Base-by-base conservation (phyloP, 1,140 invertebrate genomes). In the Chironomus striatipennis region DNA sequence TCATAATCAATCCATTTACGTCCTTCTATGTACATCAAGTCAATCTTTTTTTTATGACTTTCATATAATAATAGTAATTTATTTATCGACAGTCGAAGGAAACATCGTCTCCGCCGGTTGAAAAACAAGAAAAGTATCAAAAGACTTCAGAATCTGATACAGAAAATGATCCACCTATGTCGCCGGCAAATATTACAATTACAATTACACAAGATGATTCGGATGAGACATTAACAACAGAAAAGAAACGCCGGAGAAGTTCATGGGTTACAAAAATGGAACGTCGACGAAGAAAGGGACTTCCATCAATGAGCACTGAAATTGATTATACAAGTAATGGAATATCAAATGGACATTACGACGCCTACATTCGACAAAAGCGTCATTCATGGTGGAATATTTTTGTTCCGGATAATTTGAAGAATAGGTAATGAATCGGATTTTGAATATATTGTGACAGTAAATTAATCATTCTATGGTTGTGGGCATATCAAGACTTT, bases 331-430 rank as follows among this genome's bases (percentile, higher is more conserved):
- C 78, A 74, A 47, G 17, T 47, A 24, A 20, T 74, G 73, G 76
- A 43, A 64, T 73, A n/a, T 15, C 70, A 64, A 83, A 83, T 42
- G 84, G 83, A 24, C 85, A 85, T 77, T 84, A 84, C 64, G 86
- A 87, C 74, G 83, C 80, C 42, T 83, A 86, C 9, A 34, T 42
- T 9, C 85, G 90, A 17, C 90, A 92, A 79, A 92, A 93, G 79
- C 85, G 92, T 75, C 87, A 89, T 9, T 93, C 91, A 12, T 93
- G 92, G 92, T 93, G 91, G 91, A 93, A 92, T 79, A 90, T 92
- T 42, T 92, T 93, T 77, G 89, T 91, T 7, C 89, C 89, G 74
- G 90, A 93, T 78, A 87, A 88, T 80, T 83, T 87, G 74, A 88
- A 88, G 78, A 85, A 86, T 82, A 89, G 88, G 88, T 88, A 79